A percentile compares a stretch with the other conserved stretches of the same genome.
Conservation (phyloP, 2,113 vertebrate genomes). For the Cephalopholis sonnerati region DNA sequence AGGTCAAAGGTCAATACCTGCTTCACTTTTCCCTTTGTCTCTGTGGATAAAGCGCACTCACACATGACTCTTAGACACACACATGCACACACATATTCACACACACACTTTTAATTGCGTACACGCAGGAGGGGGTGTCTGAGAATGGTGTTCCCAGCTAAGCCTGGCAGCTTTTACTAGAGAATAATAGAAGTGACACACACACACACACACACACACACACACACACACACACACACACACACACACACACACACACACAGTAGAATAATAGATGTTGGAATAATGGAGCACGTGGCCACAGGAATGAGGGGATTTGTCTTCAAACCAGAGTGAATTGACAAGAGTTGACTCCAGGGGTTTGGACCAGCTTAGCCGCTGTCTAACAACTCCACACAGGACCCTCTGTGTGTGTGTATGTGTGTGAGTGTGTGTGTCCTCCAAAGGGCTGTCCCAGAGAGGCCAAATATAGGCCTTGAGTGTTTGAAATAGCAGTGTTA, state of each 20-base stretch:
- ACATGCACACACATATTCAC: background rate
- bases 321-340: slow-evolving; percentile 42
- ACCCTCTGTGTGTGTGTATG: background rate
- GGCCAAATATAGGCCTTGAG: slow-evolving; percentile 63
- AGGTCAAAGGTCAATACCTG: slow-evolving; percentile 71
- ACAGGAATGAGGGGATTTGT: slow-evolving; percentile 69
- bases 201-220: slow-evolving; percentile 24
- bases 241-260: slow-evolving; percentile 35
- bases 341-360: slow-evolving; percentile 57
- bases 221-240: slow-evolving; percentile 32
- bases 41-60: slow-evolving; percentile 29
- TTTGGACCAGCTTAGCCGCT: slow-evolving; percentile 33
- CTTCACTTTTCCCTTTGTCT: slow-evolving; percentile 55
- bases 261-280: slow-evolving; percentile 39
- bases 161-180: slow-evolving; percentile 50
- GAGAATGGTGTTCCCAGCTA: slow-evolving; percentile 37
- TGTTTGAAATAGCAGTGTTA: slow-evolving; percentile 64
- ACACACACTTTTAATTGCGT: slow-evolving; percentile 16
- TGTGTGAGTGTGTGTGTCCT: slow-evolving; percentile 19
- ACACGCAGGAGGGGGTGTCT: slow-evolving; percentile 1
- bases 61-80: slow-evolving; percentile 17
- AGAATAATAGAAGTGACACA: slow-evolving; percentile 44
- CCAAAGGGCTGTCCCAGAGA: slow-evolving; percentile 27
- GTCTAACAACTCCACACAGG: slow-evolving; percentile 39
- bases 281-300: slow-evolving; percentile 61